Conservation (phyloP, 2,113 vertebrate genomes). For the Leuciscus idus region DNA sequence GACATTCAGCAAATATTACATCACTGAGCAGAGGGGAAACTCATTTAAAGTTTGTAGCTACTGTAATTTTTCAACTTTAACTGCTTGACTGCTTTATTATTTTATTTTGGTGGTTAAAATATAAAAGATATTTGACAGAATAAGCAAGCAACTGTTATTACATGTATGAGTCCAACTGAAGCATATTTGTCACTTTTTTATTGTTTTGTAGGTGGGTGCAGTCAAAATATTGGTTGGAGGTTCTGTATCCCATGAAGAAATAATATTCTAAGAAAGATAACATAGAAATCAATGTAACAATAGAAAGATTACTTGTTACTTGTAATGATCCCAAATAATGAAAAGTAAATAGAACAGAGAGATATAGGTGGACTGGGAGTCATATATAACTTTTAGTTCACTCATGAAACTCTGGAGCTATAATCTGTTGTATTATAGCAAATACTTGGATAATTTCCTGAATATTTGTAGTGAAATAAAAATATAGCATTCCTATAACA, state of each 20-base stretch:
- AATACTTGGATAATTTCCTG: not conserved
- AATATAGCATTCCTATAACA: not conserved
- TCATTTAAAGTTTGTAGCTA: not conserved
- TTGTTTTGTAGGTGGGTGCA: not conserved
- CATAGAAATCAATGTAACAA: too few relatives aligned
- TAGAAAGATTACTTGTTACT: not conserved
- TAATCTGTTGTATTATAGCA: not conserved
- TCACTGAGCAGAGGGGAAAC: constrained; percentile 10
- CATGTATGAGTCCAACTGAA: not conserved
- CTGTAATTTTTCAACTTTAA: constrained; percentile 4
- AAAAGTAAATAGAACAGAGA: not conserved
- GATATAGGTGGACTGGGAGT: not conserved
- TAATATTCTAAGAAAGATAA: not conserved
- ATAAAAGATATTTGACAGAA: not conserved
- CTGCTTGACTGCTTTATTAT: not conserved
- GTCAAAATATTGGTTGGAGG: too few relatives aligned
- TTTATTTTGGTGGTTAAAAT: not conserved
- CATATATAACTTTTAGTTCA: not conserved
- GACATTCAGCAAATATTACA: not conserved
- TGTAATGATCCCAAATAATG: not conserved
- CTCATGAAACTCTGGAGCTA: not conserved
- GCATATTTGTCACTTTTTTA: not conserved
- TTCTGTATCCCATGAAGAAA: too few relatives aligned
- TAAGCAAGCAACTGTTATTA: not conserved
- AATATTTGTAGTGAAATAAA: not conserved